A percentile compares a stretch with the other conserved stretches of the same genome.
phyloP scores from a whole-genome alignment of 2,113 vertebrate species.

The Ornithorhynchus anatinus region DNA sequence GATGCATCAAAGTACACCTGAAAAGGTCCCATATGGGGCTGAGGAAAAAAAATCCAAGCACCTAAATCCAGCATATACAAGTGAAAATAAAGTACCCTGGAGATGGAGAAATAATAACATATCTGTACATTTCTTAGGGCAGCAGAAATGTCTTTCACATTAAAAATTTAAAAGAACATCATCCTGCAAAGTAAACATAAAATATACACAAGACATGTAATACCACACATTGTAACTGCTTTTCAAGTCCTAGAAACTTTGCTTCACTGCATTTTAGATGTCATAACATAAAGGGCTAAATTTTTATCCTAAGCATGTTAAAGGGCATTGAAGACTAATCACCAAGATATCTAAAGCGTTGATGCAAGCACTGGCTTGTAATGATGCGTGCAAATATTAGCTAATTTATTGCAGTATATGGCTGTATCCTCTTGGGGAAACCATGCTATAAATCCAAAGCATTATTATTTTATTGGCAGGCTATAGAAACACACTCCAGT shows the following conservation, averaged over 20 bases:
- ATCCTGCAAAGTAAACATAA: not conserved
- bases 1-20: constrained; percentile 34
- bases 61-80: constrained; percentile 14
- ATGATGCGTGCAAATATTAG: too few species aligned
- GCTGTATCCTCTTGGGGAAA: too few species aligned
- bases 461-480: too few species aligned
- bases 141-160: constrained; percentile 30
- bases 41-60: rapidly evolving
- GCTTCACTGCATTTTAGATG: not conserved
- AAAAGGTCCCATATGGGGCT: too few species aligned
- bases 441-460: too few species aligned
- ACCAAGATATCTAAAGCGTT: too few species aligned
- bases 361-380: too few species aligned
- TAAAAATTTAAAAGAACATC: constrained; percentile 41
- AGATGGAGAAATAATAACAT: constrained; percentile 16
- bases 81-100: constrained; percentile 11
- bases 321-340: not conserved
- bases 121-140: constrained; percentile 5
- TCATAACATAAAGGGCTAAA: not conserved
- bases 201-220: not conserved
- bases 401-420: too few species aligned
- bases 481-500: too few species aligned
- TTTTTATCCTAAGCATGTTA: constrained; percentile 21
- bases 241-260: constrained; percentile 22
- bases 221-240: constrained; percentile 2